A percentile compares a stretch with the other conserved stretches of the same genome.
Evolutionary conservation across 2,113 vertebrate species (phyloP).

Genomic region (Stercorarius parasiticus): DNA sequence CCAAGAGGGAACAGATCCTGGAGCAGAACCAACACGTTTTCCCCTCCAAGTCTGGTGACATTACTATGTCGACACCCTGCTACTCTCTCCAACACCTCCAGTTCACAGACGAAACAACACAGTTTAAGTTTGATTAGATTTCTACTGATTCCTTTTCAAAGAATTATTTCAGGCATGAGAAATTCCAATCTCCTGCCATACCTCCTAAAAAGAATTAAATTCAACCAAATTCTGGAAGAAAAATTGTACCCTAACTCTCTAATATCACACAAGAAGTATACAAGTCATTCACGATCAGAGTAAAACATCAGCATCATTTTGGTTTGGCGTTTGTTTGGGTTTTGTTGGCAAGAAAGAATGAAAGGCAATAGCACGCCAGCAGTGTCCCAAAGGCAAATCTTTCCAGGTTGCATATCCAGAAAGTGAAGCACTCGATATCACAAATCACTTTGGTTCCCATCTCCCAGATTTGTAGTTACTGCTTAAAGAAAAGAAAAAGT

Average conservation of each 20-base stretch:
- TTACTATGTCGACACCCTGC: not conserved
- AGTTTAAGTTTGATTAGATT: not conserved
- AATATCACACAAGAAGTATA: accelerated
- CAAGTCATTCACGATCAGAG: not conserved
- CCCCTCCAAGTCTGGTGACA: not conserved
- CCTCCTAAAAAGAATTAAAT: not conserved
- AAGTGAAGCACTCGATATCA: not conserved
- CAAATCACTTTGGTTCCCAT: not conserved
- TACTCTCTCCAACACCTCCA: not conserved
- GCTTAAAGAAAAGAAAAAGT: not conserved
- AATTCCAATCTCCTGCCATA: not conserved
- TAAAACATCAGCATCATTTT: not conserved
- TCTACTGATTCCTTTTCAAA: not conserved
- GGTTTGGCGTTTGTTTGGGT: not conserved
- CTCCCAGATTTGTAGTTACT: not conserved
- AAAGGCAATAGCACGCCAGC: accelerated
- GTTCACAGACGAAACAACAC: accelerated
- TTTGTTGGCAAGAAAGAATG: not conserved
- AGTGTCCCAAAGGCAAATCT: not conserved
- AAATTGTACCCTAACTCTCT: not conserved
- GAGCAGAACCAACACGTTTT: not conserved
- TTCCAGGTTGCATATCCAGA: no score
- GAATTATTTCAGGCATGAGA: not conserved
- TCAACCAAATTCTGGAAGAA: not conserved
- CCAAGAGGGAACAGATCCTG: not conserved